These are phyloP conservation scores for Drosophila robusta DNA, from an alignment of 2,888 invertebrate genomes.

Conservation along the genomic window DNA sequence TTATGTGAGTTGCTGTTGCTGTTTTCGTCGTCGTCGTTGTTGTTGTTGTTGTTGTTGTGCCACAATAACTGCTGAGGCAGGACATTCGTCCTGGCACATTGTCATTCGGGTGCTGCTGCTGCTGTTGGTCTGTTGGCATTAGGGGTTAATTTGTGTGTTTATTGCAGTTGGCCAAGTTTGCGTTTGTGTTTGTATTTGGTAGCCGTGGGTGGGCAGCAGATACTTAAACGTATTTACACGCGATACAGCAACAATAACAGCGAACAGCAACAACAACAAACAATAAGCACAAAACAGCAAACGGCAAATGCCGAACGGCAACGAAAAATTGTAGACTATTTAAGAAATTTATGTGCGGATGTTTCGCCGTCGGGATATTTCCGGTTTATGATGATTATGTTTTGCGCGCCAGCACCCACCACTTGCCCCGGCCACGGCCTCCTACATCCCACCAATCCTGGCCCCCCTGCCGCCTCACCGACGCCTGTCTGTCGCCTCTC, in stretches of 20 bases:
- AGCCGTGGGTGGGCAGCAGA: constrained; percentile 51
- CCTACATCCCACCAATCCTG: not conserved
- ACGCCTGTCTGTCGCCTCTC: not conserved
- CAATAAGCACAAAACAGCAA: constrained; percentile 36
- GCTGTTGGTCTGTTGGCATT: constrained; percentile 61
- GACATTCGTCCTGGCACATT: constrained; percentile 47
- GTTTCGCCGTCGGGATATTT: constrained; percentile 81
- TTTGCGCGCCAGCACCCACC: constrained; percentile 55
- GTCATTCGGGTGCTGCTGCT: constrained; percentile 33
- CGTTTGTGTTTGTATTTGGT: constrained; percentile 44
- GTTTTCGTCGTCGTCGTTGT: constrained; percentile 10
- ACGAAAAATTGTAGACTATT: constrained; percentile 78
- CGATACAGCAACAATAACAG: constrained; percentile 46
- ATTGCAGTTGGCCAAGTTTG: constrained; percentile 78
- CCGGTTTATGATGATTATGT: constrained; percentile 82
- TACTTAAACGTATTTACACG: constrained; percentile 78
- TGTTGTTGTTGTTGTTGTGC: constrained; percentile 14
- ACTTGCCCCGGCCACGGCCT: constrained; percentile 10
- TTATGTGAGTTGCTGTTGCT: constrained; percentile 61
- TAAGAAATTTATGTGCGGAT: constrained; percentile 81
- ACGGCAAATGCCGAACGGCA: constrained; percentile 66
- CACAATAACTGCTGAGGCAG: constrained; percentile 47
- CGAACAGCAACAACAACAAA: constrained; percentile 37
- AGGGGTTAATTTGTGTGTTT: constrained; percentile 80
- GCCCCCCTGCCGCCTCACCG: not conserved